These are phyloP conservation scores for Thalassoma bifasciatum DNA, from an alignment of 2,113 vertebrate species.

Conservation along the genomic window DNA sequence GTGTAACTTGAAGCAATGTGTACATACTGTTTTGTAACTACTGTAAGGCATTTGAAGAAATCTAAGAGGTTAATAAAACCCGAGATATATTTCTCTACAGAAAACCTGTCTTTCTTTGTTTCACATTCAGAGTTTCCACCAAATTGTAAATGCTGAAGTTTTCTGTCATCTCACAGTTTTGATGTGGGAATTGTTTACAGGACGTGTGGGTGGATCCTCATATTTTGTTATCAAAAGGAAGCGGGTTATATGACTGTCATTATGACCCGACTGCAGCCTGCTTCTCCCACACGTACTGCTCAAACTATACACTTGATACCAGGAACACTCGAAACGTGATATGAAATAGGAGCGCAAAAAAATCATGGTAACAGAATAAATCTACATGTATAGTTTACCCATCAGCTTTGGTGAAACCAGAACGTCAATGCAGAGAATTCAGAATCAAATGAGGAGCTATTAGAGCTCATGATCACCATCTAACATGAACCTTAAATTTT, in stretches of 20 bases:
- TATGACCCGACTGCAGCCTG: background rate
- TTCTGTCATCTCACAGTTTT: background rate
- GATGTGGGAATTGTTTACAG: conserved; percentile 10
- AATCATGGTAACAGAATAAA: too few species aligned
- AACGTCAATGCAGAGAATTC: too few species aligned
- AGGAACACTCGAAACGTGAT: too few species aligned
- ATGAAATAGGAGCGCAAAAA: too few species aligned
- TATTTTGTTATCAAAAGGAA: conserved; percentile 1
- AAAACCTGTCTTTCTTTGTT: conserved; percentile 39
- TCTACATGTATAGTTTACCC: too few species aligned
- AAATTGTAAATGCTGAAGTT: background rate
- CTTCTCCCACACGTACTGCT: background rate
- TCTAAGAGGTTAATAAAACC: conserved; percentile 73
- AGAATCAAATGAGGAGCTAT: too few species aligned
- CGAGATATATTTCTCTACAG: conserved; percentile 80
- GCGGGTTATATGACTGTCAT: background rate
- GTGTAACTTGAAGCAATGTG: conserved; percentile 72
- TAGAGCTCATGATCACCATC: too few species aligned
- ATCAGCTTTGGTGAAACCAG: too few species aligned
- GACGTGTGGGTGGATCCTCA: conserved; percentile 1
- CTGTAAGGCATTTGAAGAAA: conserved; percentile 60
- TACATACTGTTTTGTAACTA: conserved; percentile 76
- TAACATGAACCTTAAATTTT: too few species aligned
- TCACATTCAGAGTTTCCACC: background rate
- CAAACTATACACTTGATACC: background rate